Conservation (phyloP, 2,113 vertebrate genomes). For the Tupaia chinensis region DNA sequence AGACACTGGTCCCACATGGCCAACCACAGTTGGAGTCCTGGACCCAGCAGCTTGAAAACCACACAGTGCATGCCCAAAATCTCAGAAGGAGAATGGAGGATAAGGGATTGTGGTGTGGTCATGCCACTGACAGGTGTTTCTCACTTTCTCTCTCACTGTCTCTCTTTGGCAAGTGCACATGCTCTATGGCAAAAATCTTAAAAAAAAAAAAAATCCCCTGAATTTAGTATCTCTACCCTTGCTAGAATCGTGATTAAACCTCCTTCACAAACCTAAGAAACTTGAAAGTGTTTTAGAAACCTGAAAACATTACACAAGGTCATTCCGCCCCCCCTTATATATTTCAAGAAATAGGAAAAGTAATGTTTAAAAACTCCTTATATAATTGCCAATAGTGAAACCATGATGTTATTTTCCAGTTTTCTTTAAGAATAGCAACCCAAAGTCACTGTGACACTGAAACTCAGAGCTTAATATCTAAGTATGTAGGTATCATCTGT, state of each 20-base stretch:
- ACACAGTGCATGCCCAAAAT: too few relatives aligned
- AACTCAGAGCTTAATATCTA: background rate
- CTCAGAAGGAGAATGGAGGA: too few relatives aligned
- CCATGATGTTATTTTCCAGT: accelerated
- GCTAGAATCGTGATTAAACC: background rate
- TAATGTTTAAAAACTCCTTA: background rate
- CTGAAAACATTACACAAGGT: background rate
- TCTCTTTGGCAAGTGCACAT: too few relatives aligned
- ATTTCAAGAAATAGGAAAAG: slow-evolving; percentile 9
- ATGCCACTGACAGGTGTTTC: too few relatives aligned
- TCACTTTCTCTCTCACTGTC: too few relatives aligned
- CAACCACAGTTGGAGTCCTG: too few relatives aligned
- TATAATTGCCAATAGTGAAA: background rate
- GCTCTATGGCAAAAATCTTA: too few relatives aligned
- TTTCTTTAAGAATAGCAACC: background rate
- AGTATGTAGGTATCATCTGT: background rate
- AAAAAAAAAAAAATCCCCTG: background rate
- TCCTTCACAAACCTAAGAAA: background rate
- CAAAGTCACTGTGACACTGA: background rate
- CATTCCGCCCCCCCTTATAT: background rate
- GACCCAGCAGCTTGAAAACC: too few relatives aligned
- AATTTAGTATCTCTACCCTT: background rate
- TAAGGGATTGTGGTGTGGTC: too few relatives aligned
- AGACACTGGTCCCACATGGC: too few relatives aligned
- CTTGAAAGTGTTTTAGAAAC: background rate